These are phyloP conservation scores for Epicauta chinensis DNA, from an alignment of 1,140 invertebrate species.

Conservation along the genomic window DNA sequence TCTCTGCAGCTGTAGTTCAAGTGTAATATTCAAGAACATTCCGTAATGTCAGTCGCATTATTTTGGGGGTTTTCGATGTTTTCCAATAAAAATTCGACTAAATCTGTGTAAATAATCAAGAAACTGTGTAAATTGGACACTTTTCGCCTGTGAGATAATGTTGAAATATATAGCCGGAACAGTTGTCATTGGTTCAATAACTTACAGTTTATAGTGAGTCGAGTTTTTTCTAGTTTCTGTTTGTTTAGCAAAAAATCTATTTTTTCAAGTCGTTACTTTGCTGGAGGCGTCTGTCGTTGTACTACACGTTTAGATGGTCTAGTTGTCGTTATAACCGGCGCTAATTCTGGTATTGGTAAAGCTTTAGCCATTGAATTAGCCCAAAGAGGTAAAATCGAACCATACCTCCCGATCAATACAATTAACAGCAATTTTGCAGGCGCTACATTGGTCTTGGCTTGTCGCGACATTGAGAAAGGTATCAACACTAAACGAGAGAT, in stretches of 20 bases:
- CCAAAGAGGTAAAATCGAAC: constrained; percentile 33
- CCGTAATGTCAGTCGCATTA: too few relatives aligned
- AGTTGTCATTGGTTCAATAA: constrained; percentile 30
- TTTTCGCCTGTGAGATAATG: too few relatives aligned
- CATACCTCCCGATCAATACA: neutral
- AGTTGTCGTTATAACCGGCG: constrained; percentile 56
- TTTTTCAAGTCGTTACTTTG: constrained; percentile 35
- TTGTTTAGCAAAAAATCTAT: constrained; percentile 2
- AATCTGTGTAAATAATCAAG: neutral
- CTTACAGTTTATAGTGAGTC: constrained; percentile 36
- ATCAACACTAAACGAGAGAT: constrained; percentile 43
- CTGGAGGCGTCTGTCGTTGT: constrained; percentile 39
- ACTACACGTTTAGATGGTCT: constrained; percentile 44
- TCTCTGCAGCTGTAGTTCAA: neutral
- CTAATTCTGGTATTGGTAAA: constrained; percentile 55
- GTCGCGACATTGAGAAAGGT: constrained; percentile 46
- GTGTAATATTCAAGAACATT: neutral
- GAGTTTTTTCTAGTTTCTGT: neutral
- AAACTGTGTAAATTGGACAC: neutral
- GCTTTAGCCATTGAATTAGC: constrained; percentile 48
- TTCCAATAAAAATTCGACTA: neutral
- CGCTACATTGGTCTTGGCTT: constrained; percentile 48
- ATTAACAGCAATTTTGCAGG: too few relatives aligned
- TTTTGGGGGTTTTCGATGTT: neutral
- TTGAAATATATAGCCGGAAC: constrained; percentile 36